Conservation (phyloP, 2,113 vertebrate species). For the Aleadryas rufinucha region DNA sequence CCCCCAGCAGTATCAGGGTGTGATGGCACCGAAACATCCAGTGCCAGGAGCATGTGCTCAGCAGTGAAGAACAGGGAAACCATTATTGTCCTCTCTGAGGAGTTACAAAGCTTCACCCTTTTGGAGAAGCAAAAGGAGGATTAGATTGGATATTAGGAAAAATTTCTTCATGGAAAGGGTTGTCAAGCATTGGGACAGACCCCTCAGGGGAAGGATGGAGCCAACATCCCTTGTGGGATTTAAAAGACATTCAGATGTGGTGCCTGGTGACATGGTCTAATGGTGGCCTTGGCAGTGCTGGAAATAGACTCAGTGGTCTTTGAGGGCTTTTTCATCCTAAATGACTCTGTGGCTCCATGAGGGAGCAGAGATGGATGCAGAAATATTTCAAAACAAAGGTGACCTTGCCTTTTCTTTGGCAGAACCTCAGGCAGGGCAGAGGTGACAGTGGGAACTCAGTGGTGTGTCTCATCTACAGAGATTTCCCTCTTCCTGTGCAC, state of each 20-base stretch:
- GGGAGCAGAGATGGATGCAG: not conserved
- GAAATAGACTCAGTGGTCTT: not conserved
- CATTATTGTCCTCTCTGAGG: not conserved
- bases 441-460: not conserved
- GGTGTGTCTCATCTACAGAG: not conserved
- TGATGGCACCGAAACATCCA: not conserved
- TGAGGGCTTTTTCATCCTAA: not conserved
- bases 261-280: fast-evolving
- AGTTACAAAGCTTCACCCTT: not conserved
- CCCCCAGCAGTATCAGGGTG: not conserved
- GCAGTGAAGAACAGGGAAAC: not conserved
- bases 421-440: not conserved
- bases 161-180: too few relatives aligned
- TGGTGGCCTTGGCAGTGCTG: not conserved
- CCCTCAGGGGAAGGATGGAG: not conserved
- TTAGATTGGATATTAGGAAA: not conserved
- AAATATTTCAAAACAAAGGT: too few relatives aligned
- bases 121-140: not conserved
- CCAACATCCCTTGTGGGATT: not conserved
- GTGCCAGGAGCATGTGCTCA: fast-evolving
- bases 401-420: not conserved
- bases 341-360: not conserved
- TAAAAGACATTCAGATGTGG: not conserved
- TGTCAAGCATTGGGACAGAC: not conserved
- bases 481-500: fast-evolving